Base-by-base conservation (phyloP, 2,113 vertebrate species). In the Nematolebias whitei region DNA sequence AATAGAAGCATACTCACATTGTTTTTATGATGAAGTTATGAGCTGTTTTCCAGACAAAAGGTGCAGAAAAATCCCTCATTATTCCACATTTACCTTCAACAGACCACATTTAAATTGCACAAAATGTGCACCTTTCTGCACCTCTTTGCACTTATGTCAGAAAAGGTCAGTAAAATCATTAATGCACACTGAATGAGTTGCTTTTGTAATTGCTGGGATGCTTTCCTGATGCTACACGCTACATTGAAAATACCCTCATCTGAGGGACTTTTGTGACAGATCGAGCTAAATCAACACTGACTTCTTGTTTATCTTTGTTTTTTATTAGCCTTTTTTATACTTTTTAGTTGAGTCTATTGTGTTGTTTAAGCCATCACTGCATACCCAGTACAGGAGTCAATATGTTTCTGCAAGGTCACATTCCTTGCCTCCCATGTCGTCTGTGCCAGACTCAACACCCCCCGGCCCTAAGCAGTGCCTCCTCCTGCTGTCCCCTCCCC, bases 361-460 rank as follows among this genome's bases (percentile, higher is more conserved):
- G 58, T 71, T 65, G 29, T 26, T 41, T 67, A 58, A 22, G 40
- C 54, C 65, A 44, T 49, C 48, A 47, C 45, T 71, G n/a, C 53
- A 52, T 56, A 55, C 56, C 60, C 55, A 65, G 58, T 60, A 61
- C 45, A 80, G 47, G 53, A 85, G 71, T 78, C 26, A 19, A 24
- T 72, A 61, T 77, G 68, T 78, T 79, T 87, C 67, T 78, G 76
- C 75, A 86, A 84, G 85, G 80, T 83, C 80, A 84, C 84, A 88
- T 90, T 90, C 85, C 76, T 83, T 52, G 69, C 75, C 68, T 77
- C 55, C 68, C 58, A 67, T 40, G 20, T 85, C 68, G 39, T 78
- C 60, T 70, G 22, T 29, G 23, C 68, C 61, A 78, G 60, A 60
- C 73, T 63, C 47, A 39, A 65, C 68, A 57, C 45, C 68, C 29